These are phyloP conservation scores for Drosophila ambigua DNA, from an alignment of 1,140 invertebrate genomes.

Conservation along the genomic window DNA sequence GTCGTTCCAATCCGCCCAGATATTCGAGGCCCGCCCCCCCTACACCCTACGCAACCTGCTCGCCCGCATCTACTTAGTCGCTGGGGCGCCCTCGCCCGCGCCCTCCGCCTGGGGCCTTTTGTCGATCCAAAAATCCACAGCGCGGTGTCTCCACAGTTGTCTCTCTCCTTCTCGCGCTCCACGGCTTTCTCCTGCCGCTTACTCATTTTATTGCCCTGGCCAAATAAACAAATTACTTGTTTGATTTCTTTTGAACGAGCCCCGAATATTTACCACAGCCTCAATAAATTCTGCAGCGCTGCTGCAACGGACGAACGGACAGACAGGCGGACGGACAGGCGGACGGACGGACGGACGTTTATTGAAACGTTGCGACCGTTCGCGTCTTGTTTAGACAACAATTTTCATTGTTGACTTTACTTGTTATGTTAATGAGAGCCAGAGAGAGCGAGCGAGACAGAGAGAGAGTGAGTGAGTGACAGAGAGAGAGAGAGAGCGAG, in stretches of 20 bases:
- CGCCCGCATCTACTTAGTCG: too few relatives aligned
- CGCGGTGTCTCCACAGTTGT: background rate
- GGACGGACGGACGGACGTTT: conserved; percentile 45
- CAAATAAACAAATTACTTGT: conserved; percentile 82
- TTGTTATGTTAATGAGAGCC: conserved; percentile 78
- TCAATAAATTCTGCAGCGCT: conserved; percentile 79
- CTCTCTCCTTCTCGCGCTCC: conserved; percentile 4
- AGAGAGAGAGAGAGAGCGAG: background rate
- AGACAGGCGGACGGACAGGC: background rate
- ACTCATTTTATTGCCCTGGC: conserved; percentile 70
- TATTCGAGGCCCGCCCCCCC: too few relatives aligned
- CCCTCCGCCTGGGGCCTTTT: background rate
- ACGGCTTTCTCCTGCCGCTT: conserved; percentile 47
- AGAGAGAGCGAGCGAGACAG: too few relatives aligned
- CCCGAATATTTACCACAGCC: conserved; percentile 80
- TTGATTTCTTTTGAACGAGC: conserved; percentile 81
- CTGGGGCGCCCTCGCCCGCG: too few relatives aligned
- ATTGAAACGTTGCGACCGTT: conserved; percentile 70
- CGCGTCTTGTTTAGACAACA: conserved; percentile 79
- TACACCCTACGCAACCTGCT: too few relatives aligned
- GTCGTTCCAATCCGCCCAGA: conserved; percentile 23
- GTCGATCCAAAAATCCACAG: conserved; percentile 6
- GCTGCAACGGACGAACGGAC: conserved; percentile 5
- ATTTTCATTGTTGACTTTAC: conserved; percentile 81
- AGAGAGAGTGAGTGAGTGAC: too few relatives aligned